phyloP scores from a whole-genome alignment of 1,140 invertebrate species.

The Drosophila yakuba region DNA sequence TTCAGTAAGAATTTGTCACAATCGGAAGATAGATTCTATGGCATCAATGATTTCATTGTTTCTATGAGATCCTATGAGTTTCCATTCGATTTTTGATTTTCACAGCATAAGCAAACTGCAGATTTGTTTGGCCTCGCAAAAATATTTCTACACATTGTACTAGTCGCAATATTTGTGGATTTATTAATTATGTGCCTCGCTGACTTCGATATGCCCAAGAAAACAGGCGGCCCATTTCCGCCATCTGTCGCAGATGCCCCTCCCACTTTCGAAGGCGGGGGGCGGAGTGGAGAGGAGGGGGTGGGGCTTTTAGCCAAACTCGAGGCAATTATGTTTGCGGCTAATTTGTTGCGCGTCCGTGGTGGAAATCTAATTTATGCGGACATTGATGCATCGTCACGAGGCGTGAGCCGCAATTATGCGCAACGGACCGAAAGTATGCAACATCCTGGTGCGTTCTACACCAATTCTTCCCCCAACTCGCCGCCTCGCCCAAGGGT shows the following conservation, averaged over 20 bases:
- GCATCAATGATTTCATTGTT: no score
- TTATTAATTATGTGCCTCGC: constrained; percentile 4
- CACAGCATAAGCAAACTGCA: no score
- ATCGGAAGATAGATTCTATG: no score
- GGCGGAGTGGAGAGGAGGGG: background rate
- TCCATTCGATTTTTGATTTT: no score
- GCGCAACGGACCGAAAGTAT: constrained; percentile 32
- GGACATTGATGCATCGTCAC: constrained; percentile 49
- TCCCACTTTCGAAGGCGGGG: background rate
- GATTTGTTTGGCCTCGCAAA: no score
- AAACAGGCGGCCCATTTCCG: constrained; percentile 10
- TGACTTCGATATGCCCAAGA: constrained; percentile 1
- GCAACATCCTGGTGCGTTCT: constrained; percentile 2
- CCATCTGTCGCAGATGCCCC: background rate
- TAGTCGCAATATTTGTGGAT: background rate
- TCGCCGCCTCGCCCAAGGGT: no score
- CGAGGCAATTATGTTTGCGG: constrained; percentile 54
- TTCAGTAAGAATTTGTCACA: no score
- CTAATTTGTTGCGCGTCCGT: constrained; percentile 34
- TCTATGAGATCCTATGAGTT: no score
- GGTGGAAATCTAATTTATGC: constrained; percentile 40
- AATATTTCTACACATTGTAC: no score
- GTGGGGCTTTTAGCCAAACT: constrained; percentile 16
- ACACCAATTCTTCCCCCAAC: background rate
- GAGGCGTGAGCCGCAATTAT: constrained; percentile 24